Evolutionary conservation across 2,113 vertebrate species (phyloP), one percentile per base, ranked within the genome.

Genomic region (Emberiza fucata): DNA sequence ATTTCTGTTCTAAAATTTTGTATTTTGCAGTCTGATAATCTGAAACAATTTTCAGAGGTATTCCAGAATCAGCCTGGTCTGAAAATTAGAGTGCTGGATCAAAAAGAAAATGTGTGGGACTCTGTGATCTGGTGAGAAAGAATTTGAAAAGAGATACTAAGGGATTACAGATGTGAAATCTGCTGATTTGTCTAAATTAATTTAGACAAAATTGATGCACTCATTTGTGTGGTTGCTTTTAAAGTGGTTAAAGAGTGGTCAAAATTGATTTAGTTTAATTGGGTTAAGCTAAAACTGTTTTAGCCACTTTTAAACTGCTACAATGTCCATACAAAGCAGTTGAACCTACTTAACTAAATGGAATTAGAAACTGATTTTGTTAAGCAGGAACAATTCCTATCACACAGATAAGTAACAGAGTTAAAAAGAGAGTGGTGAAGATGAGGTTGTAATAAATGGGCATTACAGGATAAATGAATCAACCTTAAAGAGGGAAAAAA

Each of bases 221-320:
- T 92, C 60, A 45, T 94, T 95, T 95, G 87, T 88, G 79, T 81
- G 51, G 85, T 70, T 94, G 82, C 51, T 83, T 95, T 90, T 90
- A 88, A 96, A 96, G 68, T 80, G 92, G 87, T 90, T 96, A 88
- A 96, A 90, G 81, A 90, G 64, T 94, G 82, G 90, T 51, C 76
- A 96, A 94, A 96, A 96, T 90, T 88, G 80, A 95, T 96, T 96
- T 95, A 95, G 76, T 76, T 92, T 95, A 95, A 96, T 95, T 85
- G 64, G 65, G 69, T 97, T 96, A 92, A 88, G 72, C 56, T 82
- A 86, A 93, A 96, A 90, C 94, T 88, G 83, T 95, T 96, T 92
- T 69, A 97, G 89, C 72, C 88, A 95, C 91, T 94, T 96, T 94
- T 87, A 90, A 95, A 96, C 92, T 86, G 93, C 88, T 90, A 73